phyloP scores from a whole-genome alignment of 2,888 invertebrate genomes.

The Oeneis ivallda region DNA sequence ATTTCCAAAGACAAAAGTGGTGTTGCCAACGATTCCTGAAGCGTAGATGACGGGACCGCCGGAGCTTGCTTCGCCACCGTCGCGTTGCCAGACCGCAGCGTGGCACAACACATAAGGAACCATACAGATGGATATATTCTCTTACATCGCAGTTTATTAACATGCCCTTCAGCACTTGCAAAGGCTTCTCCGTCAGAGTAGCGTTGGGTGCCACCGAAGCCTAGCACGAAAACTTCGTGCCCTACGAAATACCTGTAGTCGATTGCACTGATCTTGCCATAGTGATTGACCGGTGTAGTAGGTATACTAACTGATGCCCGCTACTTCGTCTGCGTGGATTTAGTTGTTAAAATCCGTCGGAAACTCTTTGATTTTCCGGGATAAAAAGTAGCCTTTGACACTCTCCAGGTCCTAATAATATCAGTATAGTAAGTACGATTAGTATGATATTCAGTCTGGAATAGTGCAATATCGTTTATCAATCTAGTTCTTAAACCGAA shows the following conservation, averaged over 20 bases:
- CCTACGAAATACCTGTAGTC: constrained; percentile 13
- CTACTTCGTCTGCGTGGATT: too few relatives aligned
- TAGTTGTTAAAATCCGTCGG: too few relatives aligned
- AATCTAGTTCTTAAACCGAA: too few relatives aligned
- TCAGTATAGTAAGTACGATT: too few relatives aligned
- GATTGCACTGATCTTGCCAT: constrained; percentile 15
- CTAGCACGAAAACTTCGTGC: constrained; percentile 8
- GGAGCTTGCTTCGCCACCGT: constrained; percentile 20
- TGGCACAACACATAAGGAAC: constrained; percentile 6
- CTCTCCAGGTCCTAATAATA: too few relatives aligned
- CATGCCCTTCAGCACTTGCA: constrained; percentile 17
- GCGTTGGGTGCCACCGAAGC: constrained; percentile 6
- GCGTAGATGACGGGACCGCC: constrained; percentile 22
- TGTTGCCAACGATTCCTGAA: constrained; percentile 15
- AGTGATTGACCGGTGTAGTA: background rate
- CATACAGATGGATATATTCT: background rate
- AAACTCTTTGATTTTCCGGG: too few relatives aligned
- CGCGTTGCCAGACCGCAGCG: background rate
- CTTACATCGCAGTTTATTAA: background rate
- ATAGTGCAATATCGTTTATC: too few relatives aligned
- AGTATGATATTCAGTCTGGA: too few relatives aligned
- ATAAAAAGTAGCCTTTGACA: too few relatives aligned
- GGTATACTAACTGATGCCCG: too few relatives aligned
- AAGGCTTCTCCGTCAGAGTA: background rate
- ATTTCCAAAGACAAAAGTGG: background rate